Conservation (phyloP, 2,113 vertebrate species). For the Diadophis punctatus region DNA sequence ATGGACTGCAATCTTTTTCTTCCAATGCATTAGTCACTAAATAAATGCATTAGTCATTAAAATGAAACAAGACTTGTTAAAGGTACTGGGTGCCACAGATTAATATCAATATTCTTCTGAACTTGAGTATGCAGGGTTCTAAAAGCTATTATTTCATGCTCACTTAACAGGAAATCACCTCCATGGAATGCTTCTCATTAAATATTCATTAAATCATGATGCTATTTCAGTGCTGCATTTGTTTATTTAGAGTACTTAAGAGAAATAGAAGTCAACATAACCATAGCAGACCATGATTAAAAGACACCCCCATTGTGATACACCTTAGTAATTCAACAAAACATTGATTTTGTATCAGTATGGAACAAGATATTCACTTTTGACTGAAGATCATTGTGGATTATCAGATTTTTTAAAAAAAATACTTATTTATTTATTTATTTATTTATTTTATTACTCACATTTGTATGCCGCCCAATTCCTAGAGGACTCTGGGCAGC, state of each 20-base stretch:
- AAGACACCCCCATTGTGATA: not conserved
- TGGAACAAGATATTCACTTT: conserved; percentile 8
- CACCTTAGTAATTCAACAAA: not conserved
- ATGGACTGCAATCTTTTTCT: not conserved
- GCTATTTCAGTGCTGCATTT: not conserved
- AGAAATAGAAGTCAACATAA: not conserved
- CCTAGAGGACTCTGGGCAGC: too few species aligned
- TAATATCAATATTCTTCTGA: not conserved
- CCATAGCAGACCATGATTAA: too few species aligned
- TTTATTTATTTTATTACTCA: too few species aligned
- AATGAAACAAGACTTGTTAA: not conserved
- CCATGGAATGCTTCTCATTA: not conserved
- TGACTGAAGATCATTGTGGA: not conserved
- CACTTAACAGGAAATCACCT: not conserved
- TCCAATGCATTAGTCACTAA: not conserved
- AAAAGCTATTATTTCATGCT: not conserved
- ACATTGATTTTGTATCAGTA: conserved; percentile 5
- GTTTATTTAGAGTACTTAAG: not conserved
- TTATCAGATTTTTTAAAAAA: not conserved
- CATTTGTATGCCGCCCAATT: too few species aligned
- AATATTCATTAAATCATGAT: not conserved
- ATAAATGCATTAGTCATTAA: not conserved
- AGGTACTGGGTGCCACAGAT: not conserved
- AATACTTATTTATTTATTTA: too few species aligned
- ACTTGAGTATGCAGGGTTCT: not conserved